Evolutionary conservation across 1,140 invertebrate genomes (phyloP), one percentile per base, ranked within the genome.

Genomic region (Scaptomyza montana): DNA sequence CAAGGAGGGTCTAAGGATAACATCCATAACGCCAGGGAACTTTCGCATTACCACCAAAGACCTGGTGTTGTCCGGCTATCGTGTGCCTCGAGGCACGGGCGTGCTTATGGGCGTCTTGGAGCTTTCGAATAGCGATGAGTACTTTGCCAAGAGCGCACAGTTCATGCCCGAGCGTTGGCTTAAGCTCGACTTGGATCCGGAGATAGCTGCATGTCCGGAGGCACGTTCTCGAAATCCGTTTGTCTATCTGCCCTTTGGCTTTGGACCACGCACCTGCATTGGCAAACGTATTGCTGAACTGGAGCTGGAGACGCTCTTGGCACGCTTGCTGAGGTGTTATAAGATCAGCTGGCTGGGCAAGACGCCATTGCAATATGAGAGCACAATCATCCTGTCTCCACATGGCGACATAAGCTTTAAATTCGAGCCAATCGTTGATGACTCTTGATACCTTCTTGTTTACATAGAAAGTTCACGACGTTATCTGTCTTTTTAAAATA

Each of bases 21-120:
- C 95, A 91, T 97, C 97, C 6, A 96, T 97, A 4, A 96, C 97
- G 13, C 94, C 97, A 49, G 96, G 96, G 36, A 96, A 98, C 78
- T 95, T 95, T 13, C 93, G 97, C 65, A 95, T 95, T 63, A 93
- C 96, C 62, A 95, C 95, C 55, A 94, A 94, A 53, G 95, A 98
- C 79, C 93, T 96, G 0, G 92, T 96, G 13, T 94, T 98, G 43
- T 94, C 94, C 33, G 96, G 96, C 39, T 98, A 97, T 84, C 93
- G 94, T 55, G 94, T 98, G 69, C 97, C 97, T 3, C 96, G 96
- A 93, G 96, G 96, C 79, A 90, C 89, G 0, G 87, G 80, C 5
- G 67, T 90, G 0, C 33, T 85, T 0, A 90, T 90, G 87, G 78
- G 69, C 0, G 79, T 75, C 0, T 8, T 84, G 28, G 84, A 74